These are phyloP conservation scores for Vanessa tameamea DNA, from an alignment of 1,140 invertebrate genomes.

Conservation along the genomic window DNA sequence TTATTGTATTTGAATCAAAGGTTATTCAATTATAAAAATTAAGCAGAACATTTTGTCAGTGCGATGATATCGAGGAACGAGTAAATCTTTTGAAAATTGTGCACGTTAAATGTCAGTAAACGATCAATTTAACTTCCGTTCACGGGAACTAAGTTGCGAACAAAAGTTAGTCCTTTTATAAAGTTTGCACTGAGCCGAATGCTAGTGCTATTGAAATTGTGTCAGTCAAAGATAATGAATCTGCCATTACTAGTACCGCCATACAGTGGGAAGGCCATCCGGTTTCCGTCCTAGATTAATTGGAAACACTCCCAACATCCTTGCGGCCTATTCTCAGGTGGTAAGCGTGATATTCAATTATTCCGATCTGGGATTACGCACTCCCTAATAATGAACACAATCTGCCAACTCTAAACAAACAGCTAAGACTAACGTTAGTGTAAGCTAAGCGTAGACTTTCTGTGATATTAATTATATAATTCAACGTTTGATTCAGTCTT, in stretches of 20 bases:
- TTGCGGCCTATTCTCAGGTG: slow-evolving; percentile 51
- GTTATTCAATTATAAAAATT: neutral
- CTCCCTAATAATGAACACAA: slow-evolving; percentile 39
- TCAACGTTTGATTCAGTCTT: neutral
- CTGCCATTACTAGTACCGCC: slow-evolving; percentile 34
- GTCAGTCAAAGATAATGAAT: slow-evolving; percentile 51
- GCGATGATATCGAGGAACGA: too few species aligned
- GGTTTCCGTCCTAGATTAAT: slow-evolving; percentile 46
- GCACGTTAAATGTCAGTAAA: neutral
- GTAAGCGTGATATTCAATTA: slow-evolving; percentile 61
- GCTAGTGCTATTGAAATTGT: slow-evolving; percentile 36
- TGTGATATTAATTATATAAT: neutral
- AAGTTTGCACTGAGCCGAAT: slow-evolving; percentile 18
- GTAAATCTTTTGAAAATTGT: too few species aligned
- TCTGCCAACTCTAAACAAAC: slow-evolving; percentile 51
- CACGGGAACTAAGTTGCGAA: slow-evolving; percentile 8
- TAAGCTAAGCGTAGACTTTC: slow-evolving; percentile 6
- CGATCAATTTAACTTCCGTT: slow-evolving; percentile 1
- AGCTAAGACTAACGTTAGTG: slow-evolving; percentile 48
- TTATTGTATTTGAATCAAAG: neutral
- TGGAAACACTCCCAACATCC: slow-evolving; percentile 56
- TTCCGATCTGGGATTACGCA: slow-evolving; percentile 49
- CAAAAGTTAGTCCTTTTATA: slow-evolving; percentile 8
- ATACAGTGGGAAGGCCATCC: slow-evolving; percentile 40
- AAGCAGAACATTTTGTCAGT: neutral